These are phyloP conservation scores for Hypsopygia costalis DNA, from an alignment of 2,888 invertebrate genomes.

Conservation along the genomic window DNA sequence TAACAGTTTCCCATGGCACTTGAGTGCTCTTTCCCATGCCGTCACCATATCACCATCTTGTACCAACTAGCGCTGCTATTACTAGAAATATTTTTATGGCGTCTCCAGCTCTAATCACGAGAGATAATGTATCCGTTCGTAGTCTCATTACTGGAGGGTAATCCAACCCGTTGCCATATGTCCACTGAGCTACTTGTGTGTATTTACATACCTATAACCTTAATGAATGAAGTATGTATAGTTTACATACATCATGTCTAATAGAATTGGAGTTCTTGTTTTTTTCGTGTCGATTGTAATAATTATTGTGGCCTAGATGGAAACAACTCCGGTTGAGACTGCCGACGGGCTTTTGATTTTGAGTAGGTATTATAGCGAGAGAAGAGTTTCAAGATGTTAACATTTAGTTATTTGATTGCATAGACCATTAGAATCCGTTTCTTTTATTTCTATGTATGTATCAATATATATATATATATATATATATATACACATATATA, in stretches of 20 bases:
- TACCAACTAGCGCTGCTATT: constrained; percentile 17
- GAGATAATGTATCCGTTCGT: constrained; percentile 59
- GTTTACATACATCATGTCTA: constrained; percentile 24
- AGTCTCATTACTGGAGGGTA: constrained; percentile 51
- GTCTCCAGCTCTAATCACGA: constrained; percentile 61
- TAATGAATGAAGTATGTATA: neutral
- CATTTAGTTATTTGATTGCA: neutral
- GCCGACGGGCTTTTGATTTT: constrained; percentile 45
- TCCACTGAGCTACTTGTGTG: constrained; percentile 31
- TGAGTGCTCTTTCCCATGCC: constrained; percentile 23
- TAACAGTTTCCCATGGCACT: constrained; percentile 31
- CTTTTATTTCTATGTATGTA: no score
- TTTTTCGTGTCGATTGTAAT: constrained; percentile 60
- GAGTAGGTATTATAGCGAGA: neutral
- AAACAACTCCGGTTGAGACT: constrained; percentile 37
- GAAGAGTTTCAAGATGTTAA: constrained; percentile 1
- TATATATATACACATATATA: no score
- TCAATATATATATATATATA: no score
- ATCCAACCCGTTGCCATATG: constrained; percentile 61
- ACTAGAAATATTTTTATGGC: constrained; percentile 59
- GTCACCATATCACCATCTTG: neutral
- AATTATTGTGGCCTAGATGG: constrained; percentile 64
- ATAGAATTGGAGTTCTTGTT: constrained; percentile 34
- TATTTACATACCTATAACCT: constrained; percentile 23
- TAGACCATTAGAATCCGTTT: no score